Evolutionary conservation across 2,888 invertebrate species (phyloP), one percentile per base, ranked within the genome.

Genomic region (Antitype chi): DNA sequence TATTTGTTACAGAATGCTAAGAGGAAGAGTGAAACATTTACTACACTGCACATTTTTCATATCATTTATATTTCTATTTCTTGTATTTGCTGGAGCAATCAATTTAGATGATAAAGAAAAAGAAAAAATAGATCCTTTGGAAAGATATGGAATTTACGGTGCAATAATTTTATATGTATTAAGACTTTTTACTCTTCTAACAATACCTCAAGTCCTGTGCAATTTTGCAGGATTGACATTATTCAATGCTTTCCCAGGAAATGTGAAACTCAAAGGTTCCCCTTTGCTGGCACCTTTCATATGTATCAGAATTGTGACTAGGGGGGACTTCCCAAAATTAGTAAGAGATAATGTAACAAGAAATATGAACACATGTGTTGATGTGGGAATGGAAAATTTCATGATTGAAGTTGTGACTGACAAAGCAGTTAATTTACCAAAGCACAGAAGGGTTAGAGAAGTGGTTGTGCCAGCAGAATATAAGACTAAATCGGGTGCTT

Each of bases 331-430:
- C 93, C 98, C 99, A 8, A 98, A 99, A 88, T 96, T 99, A 84
- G 99, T 99, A 7, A 98, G 98, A 92, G 97, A 97, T 73, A 99
- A 99, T 97, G 99, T 99, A 11, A 97, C 97, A 75, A 97, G 98
- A 82, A 99, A 99, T 93, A 98, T 99, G 97, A 98, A 98, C 89
- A 98, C 98, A 85, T 99, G 99, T 92, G 96, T 98, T 85, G 98
- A 99, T 93, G 98, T 98, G 13, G 99, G 99, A 17, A 96, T 99
- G 91, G 99, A 99, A 94, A 99, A 99, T 94, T 99, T 99, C 91
- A 98, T 99, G 92, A 98, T 99, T 89, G 99, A 99, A 97, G 99
- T 99, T 57, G 99, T 99, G 23, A 99, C 99, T 57, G 99, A 99
- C 94, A 99, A 99, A 94, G 97, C 98, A 15, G 97, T 99, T 49